Evolutionary conservation across 2,113 vertebrate genomes (phyloP).

Genomic region (Tetrao urogallus): DNA sequence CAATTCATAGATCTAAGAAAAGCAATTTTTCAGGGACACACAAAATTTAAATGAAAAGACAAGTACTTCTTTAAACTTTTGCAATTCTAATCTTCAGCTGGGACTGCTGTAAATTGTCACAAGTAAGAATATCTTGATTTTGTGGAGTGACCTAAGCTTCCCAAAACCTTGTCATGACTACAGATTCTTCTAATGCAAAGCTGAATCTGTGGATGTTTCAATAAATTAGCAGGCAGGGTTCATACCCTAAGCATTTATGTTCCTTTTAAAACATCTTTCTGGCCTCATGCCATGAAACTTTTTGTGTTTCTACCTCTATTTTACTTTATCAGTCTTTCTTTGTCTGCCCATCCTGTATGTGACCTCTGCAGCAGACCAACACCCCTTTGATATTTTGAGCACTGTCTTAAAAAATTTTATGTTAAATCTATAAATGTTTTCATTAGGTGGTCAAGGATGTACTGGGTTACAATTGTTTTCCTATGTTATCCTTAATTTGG

Average conservation of each 20-base stretch:
- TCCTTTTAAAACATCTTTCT: neutral
- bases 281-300: neutral
- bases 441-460: neutral
- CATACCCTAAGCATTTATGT: neutral
- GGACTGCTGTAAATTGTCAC: neutral
- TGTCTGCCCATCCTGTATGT: neutral
- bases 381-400: neutral
- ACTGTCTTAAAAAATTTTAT: neutral
- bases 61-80: neutral
- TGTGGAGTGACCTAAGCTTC: neutral
- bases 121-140: neutral
- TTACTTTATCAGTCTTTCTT: neutral
- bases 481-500: neutral
- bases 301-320: neutral
- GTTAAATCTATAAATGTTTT: neutral
- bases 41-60: neutral
- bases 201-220: neutral
- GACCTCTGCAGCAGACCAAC: neutral
- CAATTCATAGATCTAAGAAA: neutral
- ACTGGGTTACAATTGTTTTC: neutral
- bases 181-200: neutral
- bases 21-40: neutral
- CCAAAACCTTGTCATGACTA: neutral
- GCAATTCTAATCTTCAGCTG: neutral
- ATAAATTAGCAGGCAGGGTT: neutral